Conservation (phyloP, 2,888 invertebrate genomes). For the Eupithecia tripunctaria region DNA sequence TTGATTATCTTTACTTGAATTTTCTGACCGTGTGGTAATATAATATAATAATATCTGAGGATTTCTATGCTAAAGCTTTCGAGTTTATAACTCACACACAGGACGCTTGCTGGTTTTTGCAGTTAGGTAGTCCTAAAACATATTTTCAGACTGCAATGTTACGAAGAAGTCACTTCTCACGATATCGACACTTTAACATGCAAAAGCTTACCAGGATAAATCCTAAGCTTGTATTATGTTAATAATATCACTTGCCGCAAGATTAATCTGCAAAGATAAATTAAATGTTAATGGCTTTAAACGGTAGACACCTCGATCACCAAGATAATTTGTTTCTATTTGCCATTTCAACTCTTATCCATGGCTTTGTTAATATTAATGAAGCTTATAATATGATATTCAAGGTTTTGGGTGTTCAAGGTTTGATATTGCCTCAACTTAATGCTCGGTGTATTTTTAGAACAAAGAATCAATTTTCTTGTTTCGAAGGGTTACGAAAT, state of each 20-base stretch:
- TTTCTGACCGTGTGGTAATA: not conserved
- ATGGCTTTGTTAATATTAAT: constrained; percentile 21
- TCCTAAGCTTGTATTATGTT: constrained; percentile 17
- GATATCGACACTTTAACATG: constrained; percentile 5
- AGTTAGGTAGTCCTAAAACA: not conserved
- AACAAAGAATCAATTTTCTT: constrained; percentile 55
- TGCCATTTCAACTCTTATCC: constrained; percentile 20
- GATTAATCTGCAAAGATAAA: constrained; percentile 33
- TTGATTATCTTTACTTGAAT: not conserved
- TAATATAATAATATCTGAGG: not conserved
- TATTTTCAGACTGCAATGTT: not conserved
- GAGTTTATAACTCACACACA: not conserved
- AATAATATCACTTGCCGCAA: constrained; percentile 22
- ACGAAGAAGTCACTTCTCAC: not conserved
- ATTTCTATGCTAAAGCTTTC: not conserved
- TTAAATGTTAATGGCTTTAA: constrained; percentile 34
- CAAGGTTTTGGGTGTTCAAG: constrained; percentile 16
- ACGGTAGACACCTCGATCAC: constrained; percentile 27
- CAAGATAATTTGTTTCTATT: constrained; percentile 31
- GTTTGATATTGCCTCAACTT: constrained; percentile 2
- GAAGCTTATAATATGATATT: constrained; percentile 7
- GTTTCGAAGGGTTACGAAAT: constrained; percentile 75
- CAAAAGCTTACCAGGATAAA: constrained; percentile 31
- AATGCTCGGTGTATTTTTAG: not conserved
- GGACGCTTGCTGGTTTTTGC: not conserved